Evolutionary conservation across 2,888 invertebrate species (phyloP), one percentile per base, ranked within the genome.

Genomic region (Drosophila tripunctata): DNA sequence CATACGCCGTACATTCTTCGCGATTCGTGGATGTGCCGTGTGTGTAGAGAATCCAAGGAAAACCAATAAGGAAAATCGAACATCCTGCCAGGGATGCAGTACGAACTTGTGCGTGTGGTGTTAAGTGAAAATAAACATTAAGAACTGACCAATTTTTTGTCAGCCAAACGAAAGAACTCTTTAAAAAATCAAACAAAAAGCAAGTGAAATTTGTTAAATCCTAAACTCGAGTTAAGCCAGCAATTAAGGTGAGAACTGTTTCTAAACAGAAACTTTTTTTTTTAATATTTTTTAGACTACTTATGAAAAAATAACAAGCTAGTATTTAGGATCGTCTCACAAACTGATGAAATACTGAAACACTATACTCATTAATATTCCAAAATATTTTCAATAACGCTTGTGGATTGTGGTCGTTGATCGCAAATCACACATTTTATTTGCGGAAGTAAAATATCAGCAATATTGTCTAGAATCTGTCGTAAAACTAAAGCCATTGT

Each of bases 1-100:
- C 82, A 83, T 82, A 83, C 83, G 83, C 73, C 79, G 86, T 82
- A 71, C 70, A 82, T 68, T 69, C 82, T 75, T 82, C 81, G 85
- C 82, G 82, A 67, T 68, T 62, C 81, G 76, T 81, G 74, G 81
- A 76, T 78, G 81, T 81, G 76, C 63, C 78, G 78, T 67, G 68
- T 67, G 69, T 66, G 54, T 57, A 31, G 52, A 31, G 15, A 22
- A 48, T 5, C 17, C 33, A 38, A 19, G 50, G 38, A 27, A 38
- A 27, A 8, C 7, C 6, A 17, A 24, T 15, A 43, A 14, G 41
- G 41, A 24, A 7, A 19, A 30, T 14, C 67, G 67, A 55, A 64
- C 75, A 75, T 75, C 75, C 75, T 75, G 48, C 8, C 52, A 50
- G 48, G 75, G 75, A 75, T 75, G 75, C 55, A 4, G 52, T 30